Base-by-base conservation (phyloP, 2,797 vertebrate genomes). In the Acropternis orthonyx region DNA sequence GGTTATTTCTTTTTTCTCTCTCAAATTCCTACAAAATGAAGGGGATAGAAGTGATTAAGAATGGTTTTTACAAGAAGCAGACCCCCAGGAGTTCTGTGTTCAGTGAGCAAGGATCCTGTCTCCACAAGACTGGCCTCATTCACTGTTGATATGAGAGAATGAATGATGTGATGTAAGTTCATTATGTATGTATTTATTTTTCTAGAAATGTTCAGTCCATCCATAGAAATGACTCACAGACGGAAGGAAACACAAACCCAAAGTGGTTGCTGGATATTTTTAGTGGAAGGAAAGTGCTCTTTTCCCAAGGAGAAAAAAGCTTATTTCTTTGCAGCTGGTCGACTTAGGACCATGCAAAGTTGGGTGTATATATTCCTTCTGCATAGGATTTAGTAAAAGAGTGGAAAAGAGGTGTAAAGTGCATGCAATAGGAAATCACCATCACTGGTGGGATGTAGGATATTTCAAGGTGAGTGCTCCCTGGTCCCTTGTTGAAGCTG, bases 401-500 rank as follows among this genome's bases (percentile, higher is more conserved):
- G 22, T 56, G 16, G 32, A 36, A 80, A 72, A 79, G 27, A 68
- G 46, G 30, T 84, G 41, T 86, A n/a, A 90, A 90, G 44, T 92
- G 55, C 30, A 34, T 46, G 26, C 85, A 67, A 6, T 61, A 93
- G 43, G 54, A 80, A 93, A 80, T 46, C 52, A 79, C 48, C 36
- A 79, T 94, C 37, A 63, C 17, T 76, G 52, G 17, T 82, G 62
- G 71, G 39, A 69, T 85, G 75, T 80, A 91, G 75, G 76, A 27
- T 92, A 75, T 88, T 94, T 37, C 79, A 91, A 80, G 82, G 82
- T 94, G 68, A 89, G 37, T 77, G 68, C 46, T 91, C 49, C 65
- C 43, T 77, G 20, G 16, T 83, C 32, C 83, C 56, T 52, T 71
- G 56, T 28, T 88, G 82, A 89, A 91, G n/a, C 15, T 66, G 34